Conservation (phyloP, 2,888 invertebrate species). For the Drosophila greeni region DNA sequence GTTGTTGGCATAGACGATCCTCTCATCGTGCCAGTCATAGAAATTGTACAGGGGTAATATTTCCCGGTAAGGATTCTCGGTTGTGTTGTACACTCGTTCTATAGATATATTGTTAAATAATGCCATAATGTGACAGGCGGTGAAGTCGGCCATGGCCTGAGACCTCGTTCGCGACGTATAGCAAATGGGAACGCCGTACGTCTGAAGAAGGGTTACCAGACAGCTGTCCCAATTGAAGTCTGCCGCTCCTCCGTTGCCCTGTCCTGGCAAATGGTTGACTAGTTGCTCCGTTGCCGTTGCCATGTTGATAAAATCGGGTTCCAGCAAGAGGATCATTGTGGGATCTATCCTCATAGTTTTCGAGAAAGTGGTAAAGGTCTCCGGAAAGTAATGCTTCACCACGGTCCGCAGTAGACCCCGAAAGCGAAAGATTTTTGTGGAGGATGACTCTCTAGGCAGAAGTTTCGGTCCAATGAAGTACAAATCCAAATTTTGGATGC, state of each 20-base stretch:
- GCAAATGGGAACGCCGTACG: constrained; percentile 66
- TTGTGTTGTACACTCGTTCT: constrained; percentile 49
- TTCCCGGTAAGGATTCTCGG: constrained; percentile 70
- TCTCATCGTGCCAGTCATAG: constrained; percentile 51
- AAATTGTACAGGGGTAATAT: constrained; percentile 62
- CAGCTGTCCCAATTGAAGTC: constrained; percentile 61
- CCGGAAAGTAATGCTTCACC: constrained; percentile 12
- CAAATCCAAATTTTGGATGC: constrained; percentile 54
- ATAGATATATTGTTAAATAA: constrained; percentile 42
- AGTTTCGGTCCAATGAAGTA: constrained; percentile 63
- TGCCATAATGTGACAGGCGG: constrained; percentile 41
- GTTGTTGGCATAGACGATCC: constrained; percentile 70
- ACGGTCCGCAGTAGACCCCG: constrained; percentile 24
- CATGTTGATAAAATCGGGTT: constrained; percentile 71
- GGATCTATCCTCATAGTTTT: constrained; percentile 43
- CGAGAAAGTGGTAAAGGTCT: constrained; percentile 50
- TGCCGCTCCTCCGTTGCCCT: not conserved
- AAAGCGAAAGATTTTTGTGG: not conserved
- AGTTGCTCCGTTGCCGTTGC: not conserved
- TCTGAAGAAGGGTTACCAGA: constrained; percentile 53
- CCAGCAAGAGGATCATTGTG: constrained; percentile 64
- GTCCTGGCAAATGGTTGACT: not conserved
- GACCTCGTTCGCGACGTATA: constrained; percentile 69
- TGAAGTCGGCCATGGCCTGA: constrained; percentile 65
- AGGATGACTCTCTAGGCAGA: constrained; percentile 34